Evolutionary conservation across 2,888 invertebrate species (phyloP).

Genomic region (Dusona sp.): DNA sequence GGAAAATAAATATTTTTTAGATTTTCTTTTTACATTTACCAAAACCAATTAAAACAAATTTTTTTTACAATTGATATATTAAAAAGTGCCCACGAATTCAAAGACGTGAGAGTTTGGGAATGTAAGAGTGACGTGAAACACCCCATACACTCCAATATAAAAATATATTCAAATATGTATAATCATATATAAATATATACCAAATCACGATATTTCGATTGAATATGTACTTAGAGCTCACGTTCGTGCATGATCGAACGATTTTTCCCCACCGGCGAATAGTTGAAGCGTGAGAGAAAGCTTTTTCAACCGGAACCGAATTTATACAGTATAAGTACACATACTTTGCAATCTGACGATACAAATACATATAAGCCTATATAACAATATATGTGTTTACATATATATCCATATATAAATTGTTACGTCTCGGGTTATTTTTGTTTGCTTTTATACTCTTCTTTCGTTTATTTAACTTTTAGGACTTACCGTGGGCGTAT

Average conservation of each 20-base stretch:
- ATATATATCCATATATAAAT: no score
- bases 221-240: not conserved
- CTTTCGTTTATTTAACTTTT: no score
- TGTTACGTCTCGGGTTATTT: no score
- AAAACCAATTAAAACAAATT: not conserved
- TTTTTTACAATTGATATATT: not conserved
- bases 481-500: no score
- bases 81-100: not conserved
- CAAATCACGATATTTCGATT: slow-evolving; percentile 28
- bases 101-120: not conserved
- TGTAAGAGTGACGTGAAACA: not conserved
- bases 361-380: not conserved
- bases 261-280: slow-evolving; percentile 26
- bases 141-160: not conserved
- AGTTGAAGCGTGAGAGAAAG: slow-evolving; percentile 43
- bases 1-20: no score
- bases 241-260: slow-evolving; percentile 48
- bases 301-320: slow-evolving; percentile 27
- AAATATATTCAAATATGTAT: not conserved
- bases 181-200: not conserved
- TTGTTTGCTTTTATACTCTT: no score
- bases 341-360: not conserved
- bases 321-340: slow-evolving; percentile 30
- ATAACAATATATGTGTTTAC: not conserved
- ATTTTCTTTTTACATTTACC: no score